Conservation (phyloP, 2,113 vertebrate species). For the Carettochelys insculpta region DNA sequence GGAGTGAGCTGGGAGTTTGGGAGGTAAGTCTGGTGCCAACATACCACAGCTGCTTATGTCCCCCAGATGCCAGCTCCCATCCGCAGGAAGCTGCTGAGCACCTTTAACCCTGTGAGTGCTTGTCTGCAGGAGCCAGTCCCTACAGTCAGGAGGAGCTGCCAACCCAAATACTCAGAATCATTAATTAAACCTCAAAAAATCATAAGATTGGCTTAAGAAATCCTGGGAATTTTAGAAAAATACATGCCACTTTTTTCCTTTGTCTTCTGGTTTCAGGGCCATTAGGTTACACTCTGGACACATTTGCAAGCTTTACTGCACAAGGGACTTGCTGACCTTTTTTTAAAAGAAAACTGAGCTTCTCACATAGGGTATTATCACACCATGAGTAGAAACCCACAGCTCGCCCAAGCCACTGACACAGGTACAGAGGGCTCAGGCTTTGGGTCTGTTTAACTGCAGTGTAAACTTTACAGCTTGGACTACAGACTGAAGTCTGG, state of each 20-base stretch:
- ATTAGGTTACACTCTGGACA: not conserved
- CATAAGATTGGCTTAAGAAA: not conserved
- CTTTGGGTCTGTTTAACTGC: not conserved
- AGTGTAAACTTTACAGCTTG: not conserved
- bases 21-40: not conserved
- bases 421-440: not conserved
- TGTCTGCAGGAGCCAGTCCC: conserved; percentile 1
- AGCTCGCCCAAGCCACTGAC: not conserved
- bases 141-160: not conserved
- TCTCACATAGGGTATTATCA: not conserved
- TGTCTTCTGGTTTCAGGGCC: conserved; percentile 6
- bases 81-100: conserved; percentile 16
- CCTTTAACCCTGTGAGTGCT: not conserved
- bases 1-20: conserved; percentile 34
- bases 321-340: not conserved
- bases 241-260: not conserved
- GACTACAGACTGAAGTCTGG: not conserved
- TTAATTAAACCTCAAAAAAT: not conserved
- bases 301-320: not conserved
- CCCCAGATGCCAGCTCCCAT: conserved; percentile 41
- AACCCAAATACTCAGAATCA: not conserved
- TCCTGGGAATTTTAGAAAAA: not conserved
- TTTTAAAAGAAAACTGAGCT: conserved; percentile 10
- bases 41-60: conserved; percentile 43
- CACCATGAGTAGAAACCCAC: not conserved